Conservation (phyloP, 2,797 vertebrate species). For the Oreochromis grahami region DNA sequence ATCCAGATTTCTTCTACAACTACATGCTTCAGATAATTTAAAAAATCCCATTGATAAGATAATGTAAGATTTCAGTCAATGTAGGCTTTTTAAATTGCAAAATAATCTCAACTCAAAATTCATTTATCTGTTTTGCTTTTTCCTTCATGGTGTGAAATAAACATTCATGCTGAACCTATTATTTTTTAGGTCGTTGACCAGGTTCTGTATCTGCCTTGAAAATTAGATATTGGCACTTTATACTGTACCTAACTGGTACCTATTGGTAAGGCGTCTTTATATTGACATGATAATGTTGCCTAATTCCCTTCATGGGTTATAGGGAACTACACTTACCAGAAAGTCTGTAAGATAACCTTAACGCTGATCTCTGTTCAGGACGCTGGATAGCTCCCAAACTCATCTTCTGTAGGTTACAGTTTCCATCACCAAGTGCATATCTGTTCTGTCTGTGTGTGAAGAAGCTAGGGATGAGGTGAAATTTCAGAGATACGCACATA, state of each 20-base stretch:
- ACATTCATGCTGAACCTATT: background rate
- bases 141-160: background rate
- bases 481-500: background rate
- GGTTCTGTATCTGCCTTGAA: background rate
- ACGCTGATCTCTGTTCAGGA: background rate
- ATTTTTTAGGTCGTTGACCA: background rate
- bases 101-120: background rate
- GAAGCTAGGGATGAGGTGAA: background rate
- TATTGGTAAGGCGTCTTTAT: background rate
- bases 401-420: background rate
- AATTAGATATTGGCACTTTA: background rate
- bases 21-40: background rate
- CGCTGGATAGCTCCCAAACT: constrained; percentile 22
- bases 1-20: background rate
- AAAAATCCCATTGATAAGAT: background rate
- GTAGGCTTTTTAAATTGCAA: background rate
- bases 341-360: background rate
- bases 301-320: background rate
- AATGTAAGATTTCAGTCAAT: background rate
- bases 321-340: background rate
- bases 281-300: background rate
- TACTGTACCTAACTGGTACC: background rate
- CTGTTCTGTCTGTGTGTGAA: background rate
- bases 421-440: background rate
- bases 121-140: background rate